These are phyloP conservation scores for Polyommatus icarus DNA, from an alignment of 2,888 invertebrate species.

Conservation along the genomic window DNA sequence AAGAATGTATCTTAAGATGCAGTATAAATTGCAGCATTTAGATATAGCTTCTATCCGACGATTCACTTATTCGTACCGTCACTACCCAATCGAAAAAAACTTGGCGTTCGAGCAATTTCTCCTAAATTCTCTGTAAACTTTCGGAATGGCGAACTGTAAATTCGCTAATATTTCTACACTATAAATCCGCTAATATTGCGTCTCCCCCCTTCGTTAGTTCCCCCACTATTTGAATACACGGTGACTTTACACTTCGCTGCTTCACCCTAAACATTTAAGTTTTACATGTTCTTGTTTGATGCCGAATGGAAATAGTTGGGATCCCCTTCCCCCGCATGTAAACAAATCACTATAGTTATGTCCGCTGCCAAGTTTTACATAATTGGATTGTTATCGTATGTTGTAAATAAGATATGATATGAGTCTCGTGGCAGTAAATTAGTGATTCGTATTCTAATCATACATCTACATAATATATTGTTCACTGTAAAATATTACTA, in stretches of 20 bases:
- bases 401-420: conserved; percentile 18
- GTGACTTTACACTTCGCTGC: conserved; percentile 60
- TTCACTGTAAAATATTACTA: not conserved
- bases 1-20: too few relatives aligned
- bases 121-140: not conserved
- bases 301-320: conserved; percentile 53
- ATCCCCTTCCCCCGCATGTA: conserved; percentile 33
- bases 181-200: not conserved
- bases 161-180: not conserved
- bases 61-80: too few relatives aligned
- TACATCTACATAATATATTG: not conserved
- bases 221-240: conserved; percentile 76
- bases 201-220: conserved; percentile 63
- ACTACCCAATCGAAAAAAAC: too few relatives aligned
- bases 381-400: conserved; percentile 23
- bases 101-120: too few relatives aligned
- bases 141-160: not conserved
- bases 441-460: conserved; percentile 1
- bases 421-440: not conserved
- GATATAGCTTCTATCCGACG: too few relatives aligned
- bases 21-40: too few relatives aligned
- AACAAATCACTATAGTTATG: conserved; percentile 23
- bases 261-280: conserved; percentile 66
- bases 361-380: conserved; percentile 21
- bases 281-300: conserved; percentile 53